A percentile compares a stretch with the other conserved stretches of the same genome.
Conservation (phyloP, 2,113 vertebrate species). For the Dasyurus viverrinus region DNA sequence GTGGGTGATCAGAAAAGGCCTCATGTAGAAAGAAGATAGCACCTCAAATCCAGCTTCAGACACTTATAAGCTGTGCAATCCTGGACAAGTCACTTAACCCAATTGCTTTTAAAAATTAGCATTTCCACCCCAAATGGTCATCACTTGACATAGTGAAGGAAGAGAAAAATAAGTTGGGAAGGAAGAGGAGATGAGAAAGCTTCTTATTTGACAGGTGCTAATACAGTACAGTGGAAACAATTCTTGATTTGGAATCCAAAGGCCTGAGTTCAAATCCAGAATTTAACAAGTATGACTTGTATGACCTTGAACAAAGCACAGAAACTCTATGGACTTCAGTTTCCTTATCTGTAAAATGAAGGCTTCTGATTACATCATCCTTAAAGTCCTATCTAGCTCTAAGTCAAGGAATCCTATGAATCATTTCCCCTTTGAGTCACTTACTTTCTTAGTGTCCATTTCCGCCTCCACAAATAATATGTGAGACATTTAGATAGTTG, state of each 20-base stretch:
- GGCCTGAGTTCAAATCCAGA: background rate
- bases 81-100: too few relatives aligned
- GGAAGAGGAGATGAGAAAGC: background rate
- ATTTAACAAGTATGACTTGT: background rate
- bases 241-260: background rate
- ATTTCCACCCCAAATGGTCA: background rate
- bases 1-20: background rate
- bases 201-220: background rate
- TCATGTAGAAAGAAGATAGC: background rate
- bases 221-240: background rate
- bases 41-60: background rate
- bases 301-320: background rate
- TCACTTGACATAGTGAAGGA: background rate
- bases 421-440: background rate
- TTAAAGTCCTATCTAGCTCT: background rate
- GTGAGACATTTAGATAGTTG: background rate
- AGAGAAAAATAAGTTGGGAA: background rate
- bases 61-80: background rate
- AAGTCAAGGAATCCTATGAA: background rate
- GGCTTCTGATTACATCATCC: background rate
- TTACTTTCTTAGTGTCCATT: background rate
- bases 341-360: background rate
- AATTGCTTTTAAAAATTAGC: background rate
- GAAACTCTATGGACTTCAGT: background rate
- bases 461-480: background rate